phyloP scores from a whole-genome alignment of 2,888 invertebrate genomes.

The Cancer borealis region DNA sequence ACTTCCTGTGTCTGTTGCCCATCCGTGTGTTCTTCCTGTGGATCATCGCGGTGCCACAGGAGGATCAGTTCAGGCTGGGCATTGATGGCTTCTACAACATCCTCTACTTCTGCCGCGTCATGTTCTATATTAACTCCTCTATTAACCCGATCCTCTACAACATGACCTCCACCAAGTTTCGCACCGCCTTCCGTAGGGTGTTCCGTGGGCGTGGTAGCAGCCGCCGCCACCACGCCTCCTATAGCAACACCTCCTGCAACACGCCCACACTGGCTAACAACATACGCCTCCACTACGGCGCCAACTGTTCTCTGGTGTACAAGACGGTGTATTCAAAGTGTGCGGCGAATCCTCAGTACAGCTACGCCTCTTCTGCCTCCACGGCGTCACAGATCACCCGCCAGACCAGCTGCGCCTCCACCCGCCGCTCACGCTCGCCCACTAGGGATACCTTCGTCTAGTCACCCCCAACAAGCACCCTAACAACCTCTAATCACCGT shows the following conservation, averaged over 20 bases:
- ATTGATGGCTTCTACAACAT: conserved; percentile 90
- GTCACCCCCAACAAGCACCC: background rate
- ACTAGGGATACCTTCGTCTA: conserved; percentile 66
- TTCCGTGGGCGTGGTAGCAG: conserved; percentile 50
- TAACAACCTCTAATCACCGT: too few species aligned
- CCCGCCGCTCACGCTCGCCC: background rate
- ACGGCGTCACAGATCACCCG: conserved; percentile 66
- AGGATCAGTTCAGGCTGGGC: conserved; percentile 83
- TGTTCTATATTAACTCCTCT: conserved; percentile 94
- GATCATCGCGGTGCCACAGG: conserved; percentile 89
- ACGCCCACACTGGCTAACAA: conserved; percentile 66
- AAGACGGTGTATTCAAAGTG: conserved; percentile 59
- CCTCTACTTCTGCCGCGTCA: conserved; percentile 91
- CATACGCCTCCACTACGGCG: conserved; percentile 66
- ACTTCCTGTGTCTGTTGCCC: conserved; percentile 93
- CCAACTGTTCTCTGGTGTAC: conserved; percentile 71
- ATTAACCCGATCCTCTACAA: conserved; percentile 95
- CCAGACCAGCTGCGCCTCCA: conserved; percentile 52
- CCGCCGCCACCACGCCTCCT: conserved; percentile 56
- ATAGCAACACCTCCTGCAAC: conserved; percentile 70
- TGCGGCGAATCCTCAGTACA: conserved; percentile 32
- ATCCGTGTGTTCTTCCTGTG: conserved; percentile 93
- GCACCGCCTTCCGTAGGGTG: conserved; percentile 83
- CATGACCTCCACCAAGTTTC: conserved; percentile 94
- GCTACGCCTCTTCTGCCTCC: conserved; percentile 49